Evolutionary conservation across 2,888 invertebrate genomes (phyloP).

Genomic region (Platynereis dumerilii): DNA sequence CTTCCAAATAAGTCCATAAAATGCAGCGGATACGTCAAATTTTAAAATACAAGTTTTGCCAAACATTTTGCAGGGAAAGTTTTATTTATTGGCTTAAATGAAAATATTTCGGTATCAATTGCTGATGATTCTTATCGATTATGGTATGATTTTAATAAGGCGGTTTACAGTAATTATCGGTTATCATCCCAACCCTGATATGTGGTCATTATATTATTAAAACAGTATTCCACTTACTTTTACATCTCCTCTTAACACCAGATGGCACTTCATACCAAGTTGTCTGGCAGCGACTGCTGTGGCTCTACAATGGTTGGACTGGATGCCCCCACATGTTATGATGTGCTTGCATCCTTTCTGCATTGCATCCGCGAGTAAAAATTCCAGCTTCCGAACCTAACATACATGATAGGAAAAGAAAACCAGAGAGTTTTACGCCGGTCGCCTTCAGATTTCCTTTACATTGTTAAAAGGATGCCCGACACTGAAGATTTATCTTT

Average conservation of each 20-base stretch:
- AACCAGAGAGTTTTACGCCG: neutral
- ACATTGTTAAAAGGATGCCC: neutral
- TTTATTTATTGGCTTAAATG: no score
- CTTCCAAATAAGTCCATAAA: no score
- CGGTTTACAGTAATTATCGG: no score
- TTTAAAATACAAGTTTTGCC: no score
- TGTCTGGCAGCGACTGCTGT: slow-evolving; percentile 48
- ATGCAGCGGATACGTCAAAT: no score
- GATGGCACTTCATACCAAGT: slow-evolving; percentile 47
- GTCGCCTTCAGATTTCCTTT: neutral
- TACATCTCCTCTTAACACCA: slow-evolving; percentile 45
- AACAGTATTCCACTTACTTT: slow-evolving; percentile 37
- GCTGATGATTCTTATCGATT: no score
- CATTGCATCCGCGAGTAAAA: slow-evolving; percentile 55
- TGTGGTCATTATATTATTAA: no score
- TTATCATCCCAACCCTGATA: no score
- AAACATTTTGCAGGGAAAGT: no score
- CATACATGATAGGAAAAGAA: slow-evolving; percentile 8
- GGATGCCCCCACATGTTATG: slow-evolving; percentile 54
- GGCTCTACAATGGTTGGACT: slow-evolving; percentile 57
- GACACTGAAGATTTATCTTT: no score
- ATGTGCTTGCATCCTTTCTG: slow-evolving; percentile 47
- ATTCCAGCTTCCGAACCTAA: slow-evolving; percentile 57
- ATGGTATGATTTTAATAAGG: no score
- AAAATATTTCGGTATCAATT: no score